These are phyloP conservation scores for Harpegnathos saltator DNA, from an alignment of 1,140 invertebrate genomes.

Conservation along the genomic window DNA sequence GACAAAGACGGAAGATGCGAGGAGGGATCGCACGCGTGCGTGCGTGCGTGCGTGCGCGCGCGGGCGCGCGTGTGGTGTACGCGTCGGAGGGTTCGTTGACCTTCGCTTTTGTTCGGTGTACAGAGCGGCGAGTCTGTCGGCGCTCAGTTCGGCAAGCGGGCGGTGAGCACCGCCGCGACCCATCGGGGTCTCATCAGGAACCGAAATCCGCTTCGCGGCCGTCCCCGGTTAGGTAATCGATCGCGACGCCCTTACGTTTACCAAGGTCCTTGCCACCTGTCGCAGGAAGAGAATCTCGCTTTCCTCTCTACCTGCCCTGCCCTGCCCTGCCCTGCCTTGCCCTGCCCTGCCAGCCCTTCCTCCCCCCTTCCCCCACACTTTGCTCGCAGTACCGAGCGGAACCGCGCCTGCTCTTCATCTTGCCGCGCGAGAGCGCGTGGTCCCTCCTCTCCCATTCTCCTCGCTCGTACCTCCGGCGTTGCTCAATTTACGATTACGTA, in stretches of 20 bases:
- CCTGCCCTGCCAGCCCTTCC: background rate
- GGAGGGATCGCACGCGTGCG: constrained; percentile 52
- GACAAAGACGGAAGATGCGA: constrained; percentile 43
- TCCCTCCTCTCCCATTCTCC: background rate
- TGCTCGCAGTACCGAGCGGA: no score
- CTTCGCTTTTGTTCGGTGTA: constrained; percentile 84
- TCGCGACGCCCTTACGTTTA: constrained; percentile 76
- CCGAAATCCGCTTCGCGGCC: constrained; percentile 72
- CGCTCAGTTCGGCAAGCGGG: constrained; percentile 74
- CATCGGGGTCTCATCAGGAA: constrained; percentile 60
- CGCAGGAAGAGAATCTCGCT: constrained; percentile 71
- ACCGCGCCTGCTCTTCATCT: no score
- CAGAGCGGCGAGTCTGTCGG: constrained; percentile 74
- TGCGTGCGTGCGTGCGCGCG: constrained; percentile 50
- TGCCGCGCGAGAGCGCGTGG: no score
- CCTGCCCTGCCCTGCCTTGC: constrained; percentile 17
- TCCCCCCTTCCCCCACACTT: background rate
- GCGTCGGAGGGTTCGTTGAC: constrained; percentile 70
- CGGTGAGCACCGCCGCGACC: constrained; percentile 71
- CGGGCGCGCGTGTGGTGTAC: constrained; percentile 48
- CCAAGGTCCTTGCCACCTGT: constrained; percentile 86
- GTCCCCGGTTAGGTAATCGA: constrained; percentile 81
- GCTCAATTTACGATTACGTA: constrained; percentile 37
- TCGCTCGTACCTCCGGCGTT: background rate
- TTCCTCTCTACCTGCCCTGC: constrained; percentile 64